phyloP scores from a whole-genome alignment of 2,113 vertebrate genomes.

The Macquaria australasica region DNA sequence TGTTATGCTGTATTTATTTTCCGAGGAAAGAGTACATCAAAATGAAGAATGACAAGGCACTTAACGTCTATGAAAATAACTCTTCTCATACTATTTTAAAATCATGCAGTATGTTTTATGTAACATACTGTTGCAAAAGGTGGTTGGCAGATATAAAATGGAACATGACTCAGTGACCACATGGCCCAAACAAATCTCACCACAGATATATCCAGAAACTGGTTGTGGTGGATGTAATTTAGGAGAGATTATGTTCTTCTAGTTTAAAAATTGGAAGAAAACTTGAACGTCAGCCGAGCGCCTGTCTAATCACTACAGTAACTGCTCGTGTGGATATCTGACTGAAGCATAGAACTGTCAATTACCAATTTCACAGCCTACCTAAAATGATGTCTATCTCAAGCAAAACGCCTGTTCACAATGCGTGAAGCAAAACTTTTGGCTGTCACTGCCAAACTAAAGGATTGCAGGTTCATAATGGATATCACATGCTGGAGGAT shows the following conservation, averaged over 20 bases:
- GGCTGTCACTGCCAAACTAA: neutral
- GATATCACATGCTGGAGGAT: slow-evolving; percentile 8
- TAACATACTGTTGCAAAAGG: slow-evolving; percentile 7
- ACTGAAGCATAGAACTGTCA: neutral
- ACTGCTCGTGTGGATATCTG: neutral
- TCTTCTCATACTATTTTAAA: neutral
- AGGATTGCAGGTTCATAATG: slow-evolving; percentile 14
- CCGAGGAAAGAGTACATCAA: neutral
- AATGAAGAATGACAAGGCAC: neutral
- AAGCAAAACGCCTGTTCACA: neutral
- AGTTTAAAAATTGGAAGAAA: neutral
- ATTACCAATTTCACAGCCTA: neutral
- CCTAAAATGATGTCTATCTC: neutral
- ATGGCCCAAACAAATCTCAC: neutral
- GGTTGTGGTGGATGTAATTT: neutral
- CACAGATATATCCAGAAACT: neutral
- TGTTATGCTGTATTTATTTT: neutral
- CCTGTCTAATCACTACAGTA: neutral
- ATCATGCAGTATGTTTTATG: neutral
- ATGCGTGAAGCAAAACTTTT: neutral
- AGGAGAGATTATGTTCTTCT: neutral
- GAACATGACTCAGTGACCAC: neutral
- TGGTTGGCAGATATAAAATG: neutral
- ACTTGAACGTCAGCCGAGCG: neutral
- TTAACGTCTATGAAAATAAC: slow-evolving; percentile 1